A percentile compares a stretch with the other conserved stretches of the same genome.
Evolutionary conservation across 1,140 invertebrate genomes (phyloP).

Genomic region (Brachystomella parvula): DNA sequence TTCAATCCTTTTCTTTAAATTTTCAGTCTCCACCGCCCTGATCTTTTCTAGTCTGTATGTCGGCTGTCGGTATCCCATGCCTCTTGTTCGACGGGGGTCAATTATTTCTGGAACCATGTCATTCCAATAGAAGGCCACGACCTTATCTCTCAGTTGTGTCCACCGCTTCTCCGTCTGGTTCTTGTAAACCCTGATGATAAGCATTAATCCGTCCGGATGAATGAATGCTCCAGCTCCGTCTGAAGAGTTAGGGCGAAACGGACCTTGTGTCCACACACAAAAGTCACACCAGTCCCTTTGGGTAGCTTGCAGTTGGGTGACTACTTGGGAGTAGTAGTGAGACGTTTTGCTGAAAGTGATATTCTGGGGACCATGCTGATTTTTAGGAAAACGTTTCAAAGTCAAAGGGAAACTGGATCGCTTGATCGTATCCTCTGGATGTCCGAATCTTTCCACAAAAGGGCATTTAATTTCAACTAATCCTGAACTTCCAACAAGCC

Average conservation of each 20-base stretch:
- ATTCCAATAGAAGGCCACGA: slow-evolving; percentile 15
- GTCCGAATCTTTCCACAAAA: slow-evolving; percentile 28
- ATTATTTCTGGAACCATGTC: slow-evolving; percentile 33
- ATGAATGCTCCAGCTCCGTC: background rate
- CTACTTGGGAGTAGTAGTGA: slow-evolving; percentile 44
- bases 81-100: slow-evolving; percentile 38
- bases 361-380: background rate
- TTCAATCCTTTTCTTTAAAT: too few species aligned
- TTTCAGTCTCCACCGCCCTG: background rate
- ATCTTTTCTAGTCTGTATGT: background rate
- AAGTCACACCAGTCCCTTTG: slow-evolving; percentile 42
- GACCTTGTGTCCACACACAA: slow-evolving; percentile 40
- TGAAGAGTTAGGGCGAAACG: background rate
- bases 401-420: background rate
- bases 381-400: background rate
- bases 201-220: slow-evolving; percentile 20
- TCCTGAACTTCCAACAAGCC: slow-evolving; percentile 41
- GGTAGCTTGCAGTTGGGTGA: slow-evolving; percentile 43
- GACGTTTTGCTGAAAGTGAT: slow-evolving; percentile 37
- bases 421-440: slow-evolving; percentile 23
- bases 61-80: slow-evolving; percentile 26
- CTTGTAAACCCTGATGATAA: background rate
- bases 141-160: slow-evolving; percentile 32
- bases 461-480: slow-evolving; percentile 43
- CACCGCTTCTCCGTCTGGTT: slow-evolving; percentile 27